Percentiles rank a stretch among this genome's conserved stretches.
These are phyloP conservation scores for Bombus waltoni DNA, from an alignment of 1,140 invertebrate species.

Conservation along the genomic window DNA sequence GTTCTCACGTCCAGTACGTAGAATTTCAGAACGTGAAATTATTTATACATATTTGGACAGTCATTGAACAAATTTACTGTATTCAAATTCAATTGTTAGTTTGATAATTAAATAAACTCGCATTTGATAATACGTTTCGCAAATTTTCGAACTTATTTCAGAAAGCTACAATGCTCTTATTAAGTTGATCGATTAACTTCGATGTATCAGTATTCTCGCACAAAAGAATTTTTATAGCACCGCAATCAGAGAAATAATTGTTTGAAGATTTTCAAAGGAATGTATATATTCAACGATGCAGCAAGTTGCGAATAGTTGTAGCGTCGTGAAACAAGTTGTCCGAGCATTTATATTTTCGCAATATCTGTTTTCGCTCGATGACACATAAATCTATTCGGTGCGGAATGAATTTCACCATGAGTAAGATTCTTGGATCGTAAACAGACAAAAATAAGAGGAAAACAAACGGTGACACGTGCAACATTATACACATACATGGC, in stretches of 20 bases:
- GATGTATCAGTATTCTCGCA: not conserved
- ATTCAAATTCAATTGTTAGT: not conserved
- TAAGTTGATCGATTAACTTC: not conserved
- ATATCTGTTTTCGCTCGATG: not conserved
- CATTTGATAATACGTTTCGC: conserved; percentile 7
- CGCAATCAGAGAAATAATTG: not conserved
- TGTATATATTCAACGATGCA: not conserved
- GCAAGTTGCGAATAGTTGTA: not conserved
- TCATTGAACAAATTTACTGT: not conserved
- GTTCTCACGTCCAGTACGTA: not conserved
- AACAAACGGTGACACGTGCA: conserved; percentile 30
- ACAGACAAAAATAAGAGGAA: conserved; percentile 5
- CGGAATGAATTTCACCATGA: not conserved
- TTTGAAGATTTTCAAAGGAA: not conserved
- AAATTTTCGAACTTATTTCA: conserved; percentile 26
- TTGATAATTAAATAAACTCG: not conserved
- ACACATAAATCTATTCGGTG: not conserved
- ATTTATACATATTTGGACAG: not conserved
- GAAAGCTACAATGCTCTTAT: not conserved
- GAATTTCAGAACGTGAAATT: not conserved
- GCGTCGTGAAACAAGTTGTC: conserved; percentile 32
- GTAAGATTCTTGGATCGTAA: not conserved
- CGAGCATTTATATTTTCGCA: not conserved
- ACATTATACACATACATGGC: conserved; percentile 26
- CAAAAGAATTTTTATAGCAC: not conserved